Conservation (phyloP, 2,113 vertebrate species). For the Jacana jacana region DNA sequence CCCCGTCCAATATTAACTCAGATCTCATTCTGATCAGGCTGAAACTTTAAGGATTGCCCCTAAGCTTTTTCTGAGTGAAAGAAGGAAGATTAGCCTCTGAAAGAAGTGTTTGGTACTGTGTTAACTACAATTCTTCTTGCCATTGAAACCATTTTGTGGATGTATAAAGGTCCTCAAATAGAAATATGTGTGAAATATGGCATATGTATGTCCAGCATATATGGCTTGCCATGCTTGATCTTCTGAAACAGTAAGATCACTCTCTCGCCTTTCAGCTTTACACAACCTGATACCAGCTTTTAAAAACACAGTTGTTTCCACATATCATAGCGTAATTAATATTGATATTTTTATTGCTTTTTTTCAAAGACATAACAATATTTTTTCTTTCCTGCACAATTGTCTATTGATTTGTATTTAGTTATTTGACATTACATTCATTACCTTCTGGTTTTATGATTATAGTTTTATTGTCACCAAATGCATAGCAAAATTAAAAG, state of each 20-base stretch:
- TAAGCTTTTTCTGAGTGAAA: not conserved
- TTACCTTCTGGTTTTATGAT: not conserved
- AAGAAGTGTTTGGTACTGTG: not conserved
- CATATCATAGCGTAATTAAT: not conserved
- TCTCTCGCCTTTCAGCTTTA: not conserved
- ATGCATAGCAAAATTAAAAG: not conserved
- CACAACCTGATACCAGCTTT: not conserved
- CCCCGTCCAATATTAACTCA: not conserved
- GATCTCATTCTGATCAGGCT: not conserved
- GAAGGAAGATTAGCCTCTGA: not conserved
- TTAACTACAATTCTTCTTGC: not conserved
- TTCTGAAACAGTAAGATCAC: not conserved
- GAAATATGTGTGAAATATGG: not conserved
- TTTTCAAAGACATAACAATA: not conserved
- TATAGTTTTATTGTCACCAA: not conserved
- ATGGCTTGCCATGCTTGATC: not conserved
- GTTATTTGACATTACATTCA: not conserved
- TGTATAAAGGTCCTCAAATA: not conserved
- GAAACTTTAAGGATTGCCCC: not conserved
- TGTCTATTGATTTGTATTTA: constrained; percentile 12
- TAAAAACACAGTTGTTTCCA: not conserved
- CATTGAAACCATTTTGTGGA: not conserved
- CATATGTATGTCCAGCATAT: not conserved
- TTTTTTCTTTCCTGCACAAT: not conserved
- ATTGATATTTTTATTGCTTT: not conserved